Base-by-base conservation (phyloP, 2,113 vertebrate species). In the Narcine bancroftii region DNA sequence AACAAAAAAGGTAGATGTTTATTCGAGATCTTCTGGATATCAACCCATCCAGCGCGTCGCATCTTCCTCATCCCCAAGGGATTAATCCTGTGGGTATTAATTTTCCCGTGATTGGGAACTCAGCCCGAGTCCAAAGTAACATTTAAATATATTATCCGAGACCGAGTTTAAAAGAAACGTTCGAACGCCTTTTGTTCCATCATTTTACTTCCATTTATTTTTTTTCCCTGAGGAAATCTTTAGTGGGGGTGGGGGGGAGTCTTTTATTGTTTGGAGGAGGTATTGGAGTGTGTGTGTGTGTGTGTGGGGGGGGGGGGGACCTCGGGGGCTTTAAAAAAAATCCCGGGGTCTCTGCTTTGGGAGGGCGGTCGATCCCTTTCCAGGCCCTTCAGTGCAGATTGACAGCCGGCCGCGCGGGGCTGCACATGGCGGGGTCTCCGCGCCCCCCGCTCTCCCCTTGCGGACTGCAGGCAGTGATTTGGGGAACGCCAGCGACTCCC, bases 51-150 rank as follows among this genome's bases (percentile, higher is more conserved):
- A 91, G 42, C 89, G 42, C 89, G 24, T 69, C 89, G 39, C 63
- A 91, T 66, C 60, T 65, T 91, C 89, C 47, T 42, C 13, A 69
- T 71, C 63, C 89, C 66, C 63, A 91, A 63, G 69, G 89, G 89
- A 91, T 91, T 91, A 65, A 91, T 91, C 89, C 65, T 71, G 89
- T 91, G 89, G 89, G 63, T 91, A 69, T 91, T 66, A 42, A 87
- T 69, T 91, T 91, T 45, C 89, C 42, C 69, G 89, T 69, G 89
- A 91, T 45, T 87, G n/a, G 50, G 36, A 36, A 39, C 60, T 53
- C 81, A 87, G 79, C 81, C 81, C 81, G 81, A 60, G 53, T 66
- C 63, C 42, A 66, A 91, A 91, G 65, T 69, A 91, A 71, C 36
- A 87, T 87, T 87, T 60, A 60, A 69, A 69, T 69, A 69, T 69